Evolutionary conservation across 2,888 invertebrate genomes (phyloP).

Genomic region (Synanthedon vespiformis): DNA sequence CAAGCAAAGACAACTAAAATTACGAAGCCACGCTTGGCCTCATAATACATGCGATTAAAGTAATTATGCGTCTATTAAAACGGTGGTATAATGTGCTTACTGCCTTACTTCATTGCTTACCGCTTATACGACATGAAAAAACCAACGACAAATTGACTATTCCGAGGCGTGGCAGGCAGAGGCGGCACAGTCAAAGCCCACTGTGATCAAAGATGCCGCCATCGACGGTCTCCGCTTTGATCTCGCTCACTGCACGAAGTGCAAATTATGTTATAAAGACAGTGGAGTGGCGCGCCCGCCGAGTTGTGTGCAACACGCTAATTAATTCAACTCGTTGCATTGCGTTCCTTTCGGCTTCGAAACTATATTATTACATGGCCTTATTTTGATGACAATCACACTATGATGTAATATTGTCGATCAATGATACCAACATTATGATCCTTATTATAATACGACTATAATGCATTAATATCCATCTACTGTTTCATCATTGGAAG

Average conservation of each 20-base stretch:
- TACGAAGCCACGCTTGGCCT: constrained; percentile 2
- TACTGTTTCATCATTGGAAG: too few species aligned
- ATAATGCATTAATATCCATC: too few species aligned
- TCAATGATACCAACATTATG: constrained; percentile 12
- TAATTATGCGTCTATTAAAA: constrained; percentile 7
- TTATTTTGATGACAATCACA: neutral
- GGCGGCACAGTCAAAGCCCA: constrained; percentile 63
- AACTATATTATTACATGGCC: neutral
- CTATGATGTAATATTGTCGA: too few species aligned
- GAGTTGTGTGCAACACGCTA: constrained; percentile 43
- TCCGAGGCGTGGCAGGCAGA: constrained; percentile 59
- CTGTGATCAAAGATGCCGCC: constrained; percentile 67
- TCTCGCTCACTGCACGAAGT: constrained; percentile 67
- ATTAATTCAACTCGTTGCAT: constrained; percentile 56
- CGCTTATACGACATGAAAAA: constrained; percentile 17
- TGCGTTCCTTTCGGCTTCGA: constrained; percentile 12
- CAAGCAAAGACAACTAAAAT: neutral
- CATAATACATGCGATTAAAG: constrained; percentile 1
- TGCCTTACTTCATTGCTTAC: neutral
- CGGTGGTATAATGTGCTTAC: neutral
- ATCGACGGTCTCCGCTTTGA: constrained; percentile 61
- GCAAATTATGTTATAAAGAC: constrained; percentile 72
- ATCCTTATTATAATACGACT: too few species aligned
- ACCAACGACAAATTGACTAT: constrained; percentile 63
- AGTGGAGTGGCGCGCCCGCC: constrained; percentile 55